Conservation (phyloP, 2,888 invertebrate genomes). For the Ischnus inquisitorius region DNA sequence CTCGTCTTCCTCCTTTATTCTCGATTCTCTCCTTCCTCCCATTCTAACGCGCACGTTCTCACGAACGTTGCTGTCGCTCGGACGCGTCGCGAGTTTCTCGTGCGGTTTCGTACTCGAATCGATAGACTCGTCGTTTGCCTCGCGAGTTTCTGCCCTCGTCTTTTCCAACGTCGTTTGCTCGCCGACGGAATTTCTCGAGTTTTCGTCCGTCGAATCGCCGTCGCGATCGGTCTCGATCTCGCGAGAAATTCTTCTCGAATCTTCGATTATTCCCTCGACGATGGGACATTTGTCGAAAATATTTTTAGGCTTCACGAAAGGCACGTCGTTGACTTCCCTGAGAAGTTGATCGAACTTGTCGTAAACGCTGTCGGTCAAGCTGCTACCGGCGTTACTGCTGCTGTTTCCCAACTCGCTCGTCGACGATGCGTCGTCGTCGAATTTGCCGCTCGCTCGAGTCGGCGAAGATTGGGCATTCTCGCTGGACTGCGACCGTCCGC, state of each 20-base stretch:
- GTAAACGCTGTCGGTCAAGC: constrained; percentile 54
- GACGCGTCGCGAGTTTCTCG: neutral
- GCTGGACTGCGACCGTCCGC: constrained; percentile 13
- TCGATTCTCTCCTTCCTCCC: neutral
- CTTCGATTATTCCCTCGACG: constrained; percentile 16
- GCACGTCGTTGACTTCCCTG: constrained; percentile 56
- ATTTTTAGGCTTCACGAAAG: constrained; percentile 38
- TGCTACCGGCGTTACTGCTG: constrained; percentile 34
- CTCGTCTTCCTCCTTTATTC: constrained; percentile 17
- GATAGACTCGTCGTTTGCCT: neutral
- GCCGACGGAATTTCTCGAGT: neutral
- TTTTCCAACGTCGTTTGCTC: neutral
- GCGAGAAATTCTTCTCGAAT: neutral
- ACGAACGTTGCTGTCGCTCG: neutral
- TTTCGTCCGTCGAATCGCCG: neutral
- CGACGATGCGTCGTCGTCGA: constrained; percentile 41
- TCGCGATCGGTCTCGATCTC: neutral
- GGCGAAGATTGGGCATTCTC: constrained; percentile 19
- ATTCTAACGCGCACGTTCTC: constrained; percentile 14
- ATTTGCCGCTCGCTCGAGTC: constrained; percentile 11
- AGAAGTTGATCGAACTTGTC: constrained; percentile 58
- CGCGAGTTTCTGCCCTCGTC: neutral
- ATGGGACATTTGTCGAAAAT: constrained; percentile 32
- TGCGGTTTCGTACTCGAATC: neutral
- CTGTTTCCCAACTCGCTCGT: constrained; percentile 50